Conservation (phyloP, 2,113 vertebrate genomes). For the Atlantisia rogersi region DNA sequence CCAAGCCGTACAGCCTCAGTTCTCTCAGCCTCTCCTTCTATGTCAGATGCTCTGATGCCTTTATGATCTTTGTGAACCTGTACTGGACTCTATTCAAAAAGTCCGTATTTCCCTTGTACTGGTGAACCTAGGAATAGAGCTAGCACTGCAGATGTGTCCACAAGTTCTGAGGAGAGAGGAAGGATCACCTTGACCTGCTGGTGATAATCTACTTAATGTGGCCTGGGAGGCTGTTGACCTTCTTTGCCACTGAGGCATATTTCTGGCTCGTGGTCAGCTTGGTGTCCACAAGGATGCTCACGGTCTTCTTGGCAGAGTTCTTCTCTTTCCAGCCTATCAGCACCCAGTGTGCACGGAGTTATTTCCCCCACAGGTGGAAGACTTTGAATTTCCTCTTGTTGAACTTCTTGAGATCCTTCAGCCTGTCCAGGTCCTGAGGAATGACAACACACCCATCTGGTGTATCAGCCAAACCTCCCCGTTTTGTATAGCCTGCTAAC, state of each 20-base stretch:
- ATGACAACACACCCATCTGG: not conserved
- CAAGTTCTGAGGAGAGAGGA: not conserved
- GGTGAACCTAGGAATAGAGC: not conserved
- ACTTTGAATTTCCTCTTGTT: not conserved
- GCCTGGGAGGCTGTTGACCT: not conserved
- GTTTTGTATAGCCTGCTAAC: not conserved
- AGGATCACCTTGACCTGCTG: not conserved
- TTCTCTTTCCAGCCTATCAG: not conserved
- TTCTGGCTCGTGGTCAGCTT: not conserved
- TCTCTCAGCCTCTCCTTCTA: not conserved
- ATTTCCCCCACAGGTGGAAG: not conserved
- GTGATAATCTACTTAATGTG: not conserved
- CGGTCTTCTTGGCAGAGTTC: not conserved
- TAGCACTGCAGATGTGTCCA: not conserved
- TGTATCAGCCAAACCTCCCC: not conserved
- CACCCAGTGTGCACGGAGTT: too few species aligned
- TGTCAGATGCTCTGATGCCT: not conserved
- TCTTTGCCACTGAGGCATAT: not conserved
- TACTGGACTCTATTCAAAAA: not conserved
- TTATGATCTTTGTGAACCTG: not conserved
- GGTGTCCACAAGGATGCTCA: not conserved
- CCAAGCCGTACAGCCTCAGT: not conserved
- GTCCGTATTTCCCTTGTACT: not conserved
- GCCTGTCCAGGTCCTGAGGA: not conserved
- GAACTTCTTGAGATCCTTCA: not conserved